Evolutionary conservation across 2,797 vertebrate genomes (phyloP).

Genomic region (Eospalax fontanierii): DNA sequence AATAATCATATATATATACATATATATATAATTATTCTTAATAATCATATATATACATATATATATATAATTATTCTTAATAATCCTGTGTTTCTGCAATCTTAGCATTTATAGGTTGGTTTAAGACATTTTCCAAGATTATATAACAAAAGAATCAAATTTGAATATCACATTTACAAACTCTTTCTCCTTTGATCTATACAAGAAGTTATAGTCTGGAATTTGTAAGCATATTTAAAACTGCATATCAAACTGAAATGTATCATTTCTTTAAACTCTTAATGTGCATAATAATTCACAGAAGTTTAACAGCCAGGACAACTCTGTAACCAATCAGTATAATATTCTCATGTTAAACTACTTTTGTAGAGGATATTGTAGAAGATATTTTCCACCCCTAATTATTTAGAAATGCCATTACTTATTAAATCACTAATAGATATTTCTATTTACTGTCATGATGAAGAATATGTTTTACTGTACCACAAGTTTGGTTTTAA

Average conservation of each 20-base stretch:
- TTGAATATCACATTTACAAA: background rate
- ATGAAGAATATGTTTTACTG: conserved; percentile 21
- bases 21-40: too few species aligned
- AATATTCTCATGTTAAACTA: conserved; percentile 16
- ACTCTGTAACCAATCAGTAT: conserved; percentile 18
- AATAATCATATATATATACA: too few species aligned
- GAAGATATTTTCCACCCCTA: conserved; percentile 14
- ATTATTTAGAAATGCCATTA: conserved; percentile 52
- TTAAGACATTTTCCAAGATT: conserved; percentile 44
- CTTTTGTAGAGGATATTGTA: conserved; percentile 31
- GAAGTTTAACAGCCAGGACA: conserved; percentile 16
- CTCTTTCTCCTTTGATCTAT: conserved; percentile 43
- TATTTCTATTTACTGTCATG: conserved; percentile 39
- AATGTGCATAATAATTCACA: background rate
- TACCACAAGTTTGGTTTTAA: conserved; percentile 10
- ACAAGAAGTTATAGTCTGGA: background rate
- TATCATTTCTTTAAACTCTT: conserved; percentile 36
- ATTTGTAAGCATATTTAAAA: conserved; percentile 24
- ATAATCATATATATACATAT: too few species aligned
- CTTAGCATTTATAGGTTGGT: conserved; percentile 54
- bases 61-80: too few species aligned
- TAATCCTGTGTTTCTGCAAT: conserved; percentile 24
- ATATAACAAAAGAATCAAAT: conserved; percentile 43
- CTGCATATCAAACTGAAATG: conserved; percentile 45
- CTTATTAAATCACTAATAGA: conserved; percentile 12